A percentile compares a stretch with the other conserved stretches of the same genome.
Evolutionary conservation across 2,113 vertebrate genomes (phyloP).

Genomic region (Tor tambroides): DNA sequence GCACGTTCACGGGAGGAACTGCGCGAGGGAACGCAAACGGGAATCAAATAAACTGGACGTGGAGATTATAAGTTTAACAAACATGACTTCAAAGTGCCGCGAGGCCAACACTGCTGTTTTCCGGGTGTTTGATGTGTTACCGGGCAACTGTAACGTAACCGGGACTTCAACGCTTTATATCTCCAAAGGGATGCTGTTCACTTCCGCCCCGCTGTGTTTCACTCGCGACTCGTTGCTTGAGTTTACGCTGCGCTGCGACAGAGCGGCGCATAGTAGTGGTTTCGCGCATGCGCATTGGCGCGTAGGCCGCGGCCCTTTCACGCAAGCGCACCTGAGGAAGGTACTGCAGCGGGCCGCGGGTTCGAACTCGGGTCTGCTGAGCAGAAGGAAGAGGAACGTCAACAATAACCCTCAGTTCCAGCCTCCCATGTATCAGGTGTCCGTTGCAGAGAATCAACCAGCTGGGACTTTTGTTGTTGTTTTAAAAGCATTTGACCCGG

Average conservation of each 20-base stretch:
- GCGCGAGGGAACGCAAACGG: conserved; percentile 65
- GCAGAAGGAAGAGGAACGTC: conserved; percentile 79
- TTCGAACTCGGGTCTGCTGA: conserved; percentile 63
- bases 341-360: conserved; percentile 66
- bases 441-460: conserved; percentile 86
- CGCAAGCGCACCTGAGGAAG: conserved; percentile 64
- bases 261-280: conserved; percentile 42
- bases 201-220: conserved; percentile 76
- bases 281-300: conserved; percentile 71
- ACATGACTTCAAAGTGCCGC: conserved; percentile 61
- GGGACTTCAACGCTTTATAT: conserved; percentile 67
- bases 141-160: conserved; percentile 68
- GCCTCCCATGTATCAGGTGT: conserved; percentile 92
- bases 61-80: conserved; percentile 72
- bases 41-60: conserved; percentile 70
- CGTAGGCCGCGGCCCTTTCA: conserved; percentile 72
- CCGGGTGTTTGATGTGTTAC: conserved; percentile 69
- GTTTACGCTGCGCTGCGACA: conserved; percentile 70
- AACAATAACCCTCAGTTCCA: conserved; percentile 92
- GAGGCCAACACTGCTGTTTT: conserved; percentile 66
- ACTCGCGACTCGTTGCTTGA: conserved; percentile 61
- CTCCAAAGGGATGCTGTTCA: conserved; percentile 71
- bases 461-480: conserved; percentile 82
- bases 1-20: conserved; percentile 75
- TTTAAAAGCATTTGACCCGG: conserved; percentile 83